Conservation (phyloP, 2,797 vertebrate genomes). For the Brachymystax lenok region DNA sequence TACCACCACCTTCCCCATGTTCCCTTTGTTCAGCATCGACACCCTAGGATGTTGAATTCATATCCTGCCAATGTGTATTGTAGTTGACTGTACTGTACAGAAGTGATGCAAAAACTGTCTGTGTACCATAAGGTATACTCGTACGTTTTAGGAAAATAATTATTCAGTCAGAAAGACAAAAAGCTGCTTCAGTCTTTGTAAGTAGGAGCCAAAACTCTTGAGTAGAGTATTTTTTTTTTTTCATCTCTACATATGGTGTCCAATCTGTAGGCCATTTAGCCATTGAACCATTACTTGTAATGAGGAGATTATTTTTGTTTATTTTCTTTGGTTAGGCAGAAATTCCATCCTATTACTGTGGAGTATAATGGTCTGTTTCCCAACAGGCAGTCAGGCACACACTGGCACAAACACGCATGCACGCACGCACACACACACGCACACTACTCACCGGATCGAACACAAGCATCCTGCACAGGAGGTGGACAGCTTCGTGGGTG, state of each 20-base stretch:
- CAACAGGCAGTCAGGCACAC: background rate
- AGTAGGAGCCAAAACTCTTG: background rate
- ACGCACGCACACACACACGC: background rate
- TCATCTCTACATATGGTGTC: background rate
- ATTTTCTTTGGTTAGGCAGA: background rate
- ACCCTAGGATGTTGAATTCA: background rate
- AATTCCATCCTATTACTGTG: background rate
- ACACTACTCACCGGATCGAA: conserved; percentile 95
- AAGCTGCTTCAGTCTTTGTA: background rate
- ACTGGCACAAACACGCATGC: too few species aligned
- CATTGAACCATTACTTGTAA: background rate
- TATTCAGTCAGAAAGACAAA: background rate
- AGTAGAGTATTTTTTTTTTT: background rate
- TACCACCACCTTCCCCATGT: background rate
- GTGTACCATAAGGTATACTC: background rate
- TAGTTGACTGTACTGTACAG: background rate
- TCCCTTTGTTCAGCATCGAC: background rate
- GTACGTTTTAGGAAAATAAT: background rate
- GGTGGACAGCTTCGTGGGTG: conserved; percentile 98
- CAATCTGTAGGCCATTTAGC: background rate
- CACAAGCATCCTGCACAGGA: conserved; percentile 98
- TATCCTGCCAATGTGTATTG: background rate
- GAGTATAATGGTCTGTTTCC: background rate
- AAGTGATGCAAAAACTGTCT: too few species aligned
- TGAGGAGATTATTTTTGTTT: background rate